Evolutionary conservation across 2,888 invertebrate species (phyloP), one percentile per base, ranked within the genome.

Genomic region (Cheilosia pagana): DNA sequence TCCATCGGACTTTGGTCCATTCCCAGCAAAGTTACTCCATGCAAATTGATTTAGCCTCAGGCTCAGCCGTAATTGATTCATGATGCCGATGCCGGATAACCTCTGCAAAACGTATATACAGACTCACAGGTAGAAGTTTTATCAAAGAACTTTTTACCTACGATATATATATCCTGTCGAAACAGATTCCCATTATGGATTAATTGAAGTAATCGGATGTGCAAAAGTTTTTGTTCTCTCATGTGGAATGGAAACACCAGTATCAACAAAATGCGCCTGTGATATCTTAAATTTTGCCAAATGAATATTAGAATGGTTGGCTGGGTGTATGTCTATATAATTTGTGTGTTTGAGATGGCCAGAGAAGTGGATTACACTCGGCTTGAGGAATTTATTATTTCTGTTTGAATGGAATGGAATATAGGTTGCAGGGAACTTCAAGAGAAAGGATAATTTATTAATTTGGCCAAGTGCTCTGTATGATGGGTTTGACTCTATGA

Each of bases 11-110:
- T 39, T 45, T 52, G 14, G 19, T 28, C 25, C 4, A 45, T 23
- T 23, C n/a, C 19, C 31, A 23, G 39, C 23, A 53, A 74, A 67
- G 28, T 50, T 71, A 70, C 77, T 82, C 71, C 60, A 82, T 82
- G 81, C 65, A 82, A 77, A 82, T 76, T 77, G 65, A 65, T 67
- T 71, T 76, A 60, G 63, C 71, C 53, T 59, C 31, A 35, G 65
- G 76, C 65, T 76, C 76, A 82, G 53, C 59, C 71, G 65, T 77
- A 76, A 82, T 82, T 82, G 81, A 82, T 82, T 77, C 81, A 82
- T 82, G 63, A 59, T 81, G 70, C 57, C n/a, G n/a, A n/a, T n/a
- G n/a, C 50, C 28, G 28, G 76, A 76, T 76, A 59, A 57, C 10
- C 12, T 12, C 35, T 45, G 35, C 41, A 70, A 63, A 63, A 81